Evolutionary conservation across 2,888 invertebrate species (phyloP), one percentile per base, ranked within the genome.

Genomic region (Malthinus seriepunctatus): DNA sequence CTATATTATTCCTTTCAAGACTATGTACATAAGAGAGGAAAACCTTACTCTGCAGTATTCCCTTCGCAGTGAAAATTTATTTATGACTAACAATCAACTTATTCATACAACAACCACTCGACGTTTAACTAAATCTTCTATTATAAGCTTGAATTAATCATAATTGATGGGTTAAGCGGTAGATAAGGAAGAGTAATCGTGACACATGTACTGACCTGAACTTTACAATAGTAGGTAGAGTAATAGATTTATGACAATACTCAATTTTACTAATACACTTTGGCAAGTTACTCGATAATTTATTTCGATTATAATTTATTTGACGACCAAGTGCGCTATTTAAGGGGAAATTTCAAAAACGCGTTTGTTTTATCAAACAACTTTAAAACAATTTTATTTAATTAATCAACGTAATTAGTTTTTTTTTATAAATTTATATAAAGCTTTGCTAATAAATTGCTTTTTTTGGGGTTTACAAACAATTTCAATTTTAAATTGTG

Each of bases 181-280:
- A 59, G 59, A 59, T 59, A 59, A 54, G 51, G 54, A 54, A 54
- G 54, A 59, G 50, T 59, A 54, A 59, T 59, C 51, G 59, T 12
- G 33, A 34, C 33, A 38, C 50, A 42, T 46, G 55, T 42, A 51
- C 55, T 60, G 59, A 60, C 59, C 59, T 54, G 46, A 59, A 59
- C 59, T 59, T 55, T 55, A 51, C 54, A 60, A 54, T 55, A 48
- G 34, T 48, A 51, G 59, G 51, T 46, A 49, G 53, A 54, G 51
- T 47, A 51, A 51, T 59, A 59, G 69, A 71, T 71, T 72, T 70
- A 73, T 71, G 51, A 69, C 68, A 67, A 68, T 69, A 70, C 70
- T 69, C 70, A 69, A 71, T 73, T 72, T 69, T 66, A 69, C 69
- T 71, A 71, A 71, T 71, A 68, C 67, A 70, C 63, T 72, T 72